Percentiles rank a stretch among this genome's conserved stretches.
phyloP scores from a whole-genome alignment of 1,140 invertebrate genomes.

The Drosophila sp. region DNA sequence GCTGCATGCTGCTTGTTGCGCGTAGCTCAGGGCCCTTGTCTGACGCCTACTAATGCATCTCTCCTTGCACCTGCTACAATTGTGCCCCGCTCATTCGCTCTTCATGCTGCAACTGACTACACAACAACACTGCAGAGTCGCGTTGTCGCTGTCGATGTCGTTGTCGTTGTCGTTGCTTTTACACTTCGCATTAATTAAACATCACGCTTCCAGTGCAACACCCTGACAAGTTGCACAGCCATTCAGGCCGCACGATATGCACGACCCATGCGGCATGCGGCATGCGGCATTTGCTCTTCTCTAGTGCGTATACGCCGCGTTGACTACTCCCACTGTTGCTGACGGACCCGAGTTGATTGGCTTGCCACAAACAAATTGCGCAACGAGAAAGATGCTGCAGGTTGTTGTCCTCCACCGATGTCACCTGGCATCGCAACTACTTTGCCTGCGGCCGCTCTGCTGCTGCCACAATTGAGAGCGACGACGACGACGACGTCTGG shows the following conservation, averaged over 20 bases:
- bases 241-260: background rate
- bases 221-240: conserved; percentile 70
- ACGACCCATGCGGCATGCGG: conserved; percentile 10
- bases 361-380: conserved; percentile 52
- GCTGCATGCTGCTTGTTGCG: conserved; percentile 21
- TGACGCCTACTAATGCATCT: conserved; percentile 14
- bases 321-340: conserved; percentile 7
- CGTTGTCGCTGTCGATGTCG: too few relatives aligned
- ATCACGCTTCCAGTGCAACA: conserved; percentile 80
- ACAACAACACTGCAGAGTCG: background rate
- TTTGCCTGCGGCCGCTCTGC: conserved; percentile 7
- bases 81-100: background rate
- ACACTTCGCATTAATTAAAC: conserved; percentile 81
- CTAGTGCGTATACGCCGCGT: conserved; percentile 59
- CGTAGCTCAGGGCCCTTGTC: conserved; percentile 17
- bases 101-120: conserved; percentile 5
- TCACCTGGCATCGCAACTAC: conserved; percentile 32
- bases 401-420: conserved; percentile 68
- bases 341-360: conserved; percentile 48
- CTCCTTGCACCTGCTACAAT: background rate
- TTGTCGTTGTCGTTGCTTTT: conserved; percentile 36
- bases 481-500: conserved; percentile 17
- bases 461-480: conserved; percentile 23
- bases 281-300: conserved; percentile 56
- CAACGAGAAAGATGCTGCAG: conserved; percentile 45